Evolutionary conservation across 1,140 invertebrate species (phyloP).

Genomic region (Listronotus oregonensis): DNA sequence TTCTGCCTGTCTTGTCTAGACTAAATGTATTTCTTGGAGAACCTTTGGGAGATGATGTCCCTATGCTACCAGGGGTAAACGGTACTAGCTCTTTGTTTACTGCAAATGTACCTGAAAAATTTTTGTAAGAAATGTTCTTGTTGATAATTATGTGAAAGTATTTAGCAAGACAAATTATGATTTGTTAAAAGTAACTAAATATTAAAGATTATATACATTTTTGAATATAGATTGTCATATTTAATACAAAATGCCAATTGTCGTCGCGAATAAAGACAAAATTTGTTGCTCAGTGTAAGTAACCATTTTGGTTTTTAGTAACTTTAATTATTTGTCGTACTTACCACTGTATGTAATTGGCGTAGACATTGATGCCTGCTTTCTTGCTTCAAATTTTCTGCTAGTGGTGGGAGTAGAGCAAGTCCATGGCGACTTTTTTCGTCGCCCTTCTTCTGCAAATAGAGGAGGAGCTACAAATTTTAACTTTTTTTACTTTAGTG

Average conservation of each 20-base stretch:
- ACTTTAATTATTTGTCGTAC: not conserved
- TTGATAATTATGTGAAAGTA: too few species aligned
- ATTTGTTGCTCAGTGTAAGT: too few species aligned
- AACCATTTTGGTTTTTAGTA: too few species aligned
- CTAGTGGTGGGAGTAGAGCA: constrained; percentile 16
- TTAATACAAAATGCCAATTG: too few species aligned
- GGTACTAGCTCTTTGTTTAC: constrained; percentile 31
- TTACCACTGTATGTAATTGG: constrained; percentile 31
- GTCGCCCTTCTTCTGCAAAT: constrained; percentile 13
- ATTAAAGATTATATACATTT: too few species aligned
- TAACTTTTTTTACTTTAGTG: too few species aligned
- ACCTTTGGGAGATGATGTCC: constrained; percentile 2
- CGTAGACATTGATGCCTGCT: constrained; percentile 20
- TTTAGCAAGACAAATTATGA: too few species aligned
- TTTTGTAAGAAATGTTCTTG: too few species aligned
- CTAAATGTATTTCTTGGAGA: constrained; percentile 1
- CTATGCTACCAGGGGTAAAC: constrained; percentile 2
- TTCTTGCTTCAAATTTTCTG: constrained; percentile 22
- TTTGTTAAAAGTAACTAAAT: too few species aligned
- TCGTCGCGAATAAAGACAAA: too few species aligned
- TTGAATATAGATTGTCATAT: too few species aligned
- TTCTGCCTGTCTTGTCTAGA: too few species aligned
- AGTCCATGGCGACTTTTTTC: constrained; percentile 22
- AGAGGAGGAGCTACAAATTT: not conserved
- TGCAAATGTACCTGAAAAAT: constrained; percentile 20